Conservation (phyloP, 2,797 vertebrate species). For the Brotula barbata region DNA sequence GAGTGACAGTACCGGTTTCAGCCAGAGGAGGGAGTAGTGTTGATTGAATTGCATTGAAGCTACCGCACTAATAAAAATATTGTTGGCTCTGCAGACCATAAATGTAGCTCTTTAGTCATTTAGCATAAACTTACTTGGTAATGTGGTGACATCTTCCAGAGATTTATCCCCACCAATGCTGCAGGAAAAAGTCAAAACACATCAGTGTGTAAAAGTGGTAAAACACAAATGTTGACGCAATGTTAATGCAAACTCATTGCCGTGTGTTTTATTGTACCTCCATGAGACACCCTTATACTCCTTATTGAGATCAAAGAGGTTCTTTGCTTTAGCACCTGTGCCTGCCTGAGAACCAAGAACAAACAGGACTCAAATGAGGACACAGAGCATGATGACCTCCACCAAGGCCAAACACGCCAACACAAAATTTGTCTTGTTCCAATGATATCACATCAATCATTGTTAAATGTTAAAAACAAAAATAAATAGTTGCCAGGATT, state of each 20-base stretch:
- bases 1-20: too few relatives aligned
- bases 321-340: conserved; percentile 75
- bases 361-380: conserved; percentile 7
- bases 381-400: background rate
- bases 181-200: conserved; percentile 31
- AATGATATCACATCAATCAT: too few relatives aligned
- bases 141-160: conserved; percentile 83
- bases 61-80: background rate
- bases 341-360: conserved; percentile 74
- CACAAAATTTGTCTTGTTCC: too few relatives aligned
- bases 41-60: background rate
- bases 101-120: background rate
- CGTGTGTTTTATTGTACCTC: conserved; percentile 77
- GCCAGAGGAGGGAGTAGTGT: too few relatives aligned
- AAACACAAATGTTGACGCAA: conserved; percentile 6
- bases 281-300: conserved; percentile 86
- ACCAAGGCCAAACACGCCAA: too few relatives aligned
- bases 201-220: background rate
- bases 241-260: background rate
- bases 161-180: conserved; percentile 86
- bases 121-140: conserved; percentile 84
- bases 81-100: background rate
- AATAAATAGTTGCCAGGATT: too few relatives aligned
- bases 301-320: conserved; percentile 47
- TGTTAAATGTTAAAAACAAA: too few relatives aligned